Evolutionary conservation across 2,888 invertebrate genomes (phyloP).

Genomic region (Neoitamus cyanurus): DNA sequence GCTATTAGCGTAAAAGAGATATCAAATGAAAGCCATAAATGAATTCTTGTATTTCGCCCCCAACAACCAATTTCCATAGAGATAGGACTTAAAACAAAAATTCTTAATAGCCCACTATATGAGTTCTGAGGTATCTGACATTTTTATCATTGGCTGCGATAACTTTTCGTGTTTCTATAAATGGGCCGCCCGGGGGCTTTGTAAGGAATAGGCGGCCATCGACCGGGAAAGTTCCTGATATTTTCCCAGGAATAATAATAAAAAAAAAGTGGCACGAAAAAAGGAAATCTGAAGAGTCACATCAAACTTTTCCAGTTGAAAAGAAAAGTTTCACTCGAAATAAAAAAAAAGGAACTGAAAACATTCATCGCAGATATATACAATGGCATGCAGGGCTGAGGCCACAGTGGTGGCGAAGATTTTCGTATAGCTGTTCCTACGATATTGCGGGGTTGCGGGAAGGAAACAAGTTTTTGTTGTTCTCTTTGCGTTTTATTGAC

Average conservation of each 20-base stretch:
- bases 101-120: conserved; percentile 10
- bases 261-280: not conserved
- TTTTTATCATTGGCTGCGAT: conserved; percentile 3
- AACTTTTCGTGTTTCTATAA: conserved; percentile 17
- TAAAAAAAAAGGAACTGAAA: conserved; percentile 3
- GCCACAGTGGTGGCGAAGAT: not conserved
- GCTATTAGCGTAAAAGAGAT: not conserved
- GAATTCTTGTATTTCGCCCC: not conserved
- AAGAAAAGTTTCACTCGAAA: conserved; percentile 16
- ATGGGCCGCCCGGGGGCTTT: not conserved
- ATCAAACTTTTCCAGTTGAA: conserved; percentile 35
- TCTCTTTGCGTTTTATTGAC: not conserved
- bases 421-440: not conserved
- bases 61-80: not conserved
- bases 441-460: not conserved
- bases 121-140: not conserved
- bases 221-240: not conserved
- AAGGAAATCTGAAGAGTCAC: not conserved
- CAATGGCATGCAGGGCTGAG: not conserved
- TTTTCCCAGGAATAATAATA: not conserved
- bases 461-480: not conserved
- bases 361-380: conserved; percentile 11
- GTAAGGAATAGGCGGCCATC: not conserved
- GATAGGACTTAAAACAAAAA: not conserved
- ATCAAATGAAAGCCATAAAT: not conserved